These are phyloP conservation scores for Elachura formosa DNA, from an alignment of 2,113 vertebrate species.

Conservation along the genomic window DNA sequence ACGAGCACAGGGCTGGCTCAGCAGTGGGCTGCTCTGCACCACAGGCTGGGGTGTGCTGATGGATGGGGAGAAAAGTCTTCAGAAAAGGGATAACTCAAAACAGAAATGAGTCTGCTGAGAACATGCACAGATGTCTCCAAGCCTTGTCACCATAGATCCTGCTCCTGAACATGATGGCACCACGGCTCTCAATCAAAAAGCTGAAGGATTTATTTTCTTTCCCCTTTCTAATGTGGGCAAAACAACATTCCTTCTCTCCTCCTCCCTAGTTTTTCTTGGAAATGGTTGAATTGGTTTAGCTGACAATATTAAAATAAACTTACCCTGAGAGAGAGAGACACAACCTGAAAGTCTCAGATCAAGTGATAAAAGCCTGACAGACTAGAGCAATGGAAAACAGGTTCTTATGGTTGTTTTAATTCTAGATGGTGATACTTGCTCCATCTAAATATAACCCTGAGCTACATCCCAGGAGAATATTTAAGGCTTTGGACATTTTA, in stretches of 20 bases:
- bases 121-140: rapidly evolving
- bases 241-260: constrained; percentile 24
- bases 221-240: not conserved
- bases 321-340: not conserved
- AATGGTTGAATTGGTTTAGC: constrained; percentile 42
- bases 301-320: constrained; percentile 37
- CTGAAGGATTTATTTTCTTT: constrained; percentile 4
- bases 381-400: constrained; percentile 19
- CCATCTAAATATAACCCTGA: constrained; percentile 39
- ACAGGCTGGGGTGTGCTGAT: not conserved
- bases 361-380: constrained; percentile 51
- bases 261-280: not conserved
- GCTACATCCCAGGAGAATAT: constrained; percentile 32
- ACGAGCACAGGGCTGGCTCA: not conserved
- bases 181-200: not conserved
- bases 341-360: constrained; percentile 58
- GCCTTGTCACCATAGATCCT: not conserved
- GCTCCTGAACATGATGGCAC: not conserved
- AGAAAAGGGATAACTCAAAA: not conserved
- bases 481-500: not conserved
- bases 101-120: not conserved
- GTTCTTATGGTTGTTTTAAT: constrained; percentile 18
- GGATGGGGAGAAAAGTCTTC: not conserved
- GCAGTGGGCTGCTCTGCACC: not conserved
- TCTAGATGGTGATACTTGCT: not conserved